Evolutionary conservation across 1,140 invertebrate genomes (phyloP).

Genomic region (Drosophila ironensis): DNA sequence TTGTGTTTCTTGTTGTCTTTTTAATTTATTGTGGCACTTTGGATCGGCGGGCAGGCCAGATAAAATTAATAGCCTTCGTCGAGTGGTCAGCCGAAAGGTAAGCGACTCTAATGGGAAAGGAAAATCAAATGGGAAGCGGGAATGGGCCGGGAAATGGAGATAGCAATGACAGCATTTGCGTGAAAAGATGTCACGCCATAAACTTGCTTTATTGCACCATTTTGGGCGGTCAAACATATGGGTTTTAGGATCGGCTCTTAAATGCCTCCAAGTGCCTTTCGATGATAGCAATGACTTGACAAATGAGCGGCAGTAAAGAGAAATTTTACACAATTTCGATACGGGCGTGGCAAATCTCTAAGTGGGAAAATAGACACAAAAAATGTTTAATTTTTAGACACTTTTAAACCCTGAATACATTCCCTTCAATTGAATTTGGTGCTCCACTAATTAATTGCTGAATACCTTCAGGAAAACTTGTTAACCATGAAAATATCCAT

Average conservation of each 20-base stretch:
- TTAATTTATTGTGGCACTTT: conserved; percentile 44
- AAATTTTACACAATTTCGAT: conserved; percentile 1
- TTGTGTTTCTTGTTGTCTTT: no score
- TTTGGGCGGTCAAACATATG: neutral
- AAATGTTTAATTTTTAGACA: neutral
- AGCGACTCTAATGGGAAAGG: conserved; percentile 11
- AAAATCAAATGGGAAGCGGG: neutral
- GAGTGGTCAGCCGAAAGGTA: conserved; percentile 34
- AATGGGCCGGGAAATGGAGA: neutral
- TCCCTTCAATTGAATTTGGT: no score
- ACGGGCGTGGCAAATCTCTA: neutral
- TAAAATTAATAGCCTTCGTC: conserved; percentile 40
- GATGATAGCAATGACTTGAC: conserved; percentile 19
- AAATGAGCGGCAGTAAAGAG: conserved; percentile 2
- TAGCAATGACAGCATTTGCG: conserved; percentile 19
- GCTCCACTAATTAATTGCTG: conserved; percentile 21
- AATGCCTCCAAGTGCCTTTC: conserved; percentile 18
- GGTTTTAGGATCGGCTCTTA: conserved; percentile 14
- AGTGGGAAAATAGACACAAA: neutral
- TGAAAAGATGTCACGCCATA: conserved; percentile 45
- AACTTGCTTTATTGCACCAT: conserved; percentile 39
- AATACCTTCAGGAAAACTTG: neutral
- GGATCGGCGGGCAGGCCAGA: conserved; percentile 20
- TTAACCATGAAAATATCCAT: neutral
- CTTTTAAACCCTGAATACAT: no score